Percentiles rank a stretch among this genome's conserved stretches.
These are phyloP conservation scores for Cynodonichthys magdalenae DNA, from an alignment of 2,797 vertebrate genomes.

Conservation along the genomic window DNA sequence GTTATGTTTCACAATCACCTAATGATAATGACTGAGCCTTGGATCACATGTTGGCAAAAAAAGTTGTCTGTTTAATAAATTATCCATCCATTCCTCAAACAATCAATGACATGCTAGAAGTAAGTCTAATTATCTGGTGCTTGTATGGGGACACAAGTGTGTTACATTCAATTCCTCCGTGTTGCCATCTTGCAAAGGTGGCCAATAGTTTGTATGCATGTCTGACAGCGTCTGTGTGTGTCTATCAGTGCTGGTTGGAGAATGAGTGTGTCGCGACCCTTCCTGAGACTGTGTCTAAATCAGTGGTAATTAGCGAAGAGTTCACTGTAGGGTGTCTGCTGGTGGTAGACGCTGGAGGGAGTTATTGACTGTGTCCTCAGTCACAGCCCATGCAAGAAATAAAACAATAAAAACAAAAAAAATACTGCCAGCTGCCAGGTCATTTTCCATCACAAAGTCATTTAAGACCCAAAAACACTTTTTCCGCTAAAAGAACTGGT, in stretches of 20 bases:
- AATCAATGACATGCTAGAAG: constrained; percentile 8
- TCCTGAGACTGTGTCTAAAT: constrained; percentile 77
- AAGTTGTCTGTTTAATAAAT: constrained; percentile 23
- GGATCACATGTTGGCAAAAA: constrained; percentile 32
- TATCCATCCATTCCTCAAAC: background rate
- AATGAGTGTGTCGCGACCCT: constrained; percentile 71
- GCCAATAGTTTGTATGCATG: constrained; percentile 50
- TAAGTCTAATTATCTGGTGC: constrained; percentile 11
- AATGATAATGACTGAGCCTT: constrained; percentile 21
- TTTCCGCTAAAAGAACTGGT: constrained; percentile 63
- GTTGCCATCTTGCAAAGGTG: constrained; percentile 44
- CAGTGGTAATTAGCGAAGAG: constrained; percentile 79
- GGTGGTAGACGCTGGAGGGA: constrained; percentile 76
- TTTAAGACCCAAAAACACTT: constrained; percentile 68
- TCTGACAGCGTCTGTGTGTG: constrained; percentile 32
- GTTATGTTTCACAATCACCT: constrained; percentile 14
- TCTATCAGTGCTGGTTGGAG: constrained; percentile 55
- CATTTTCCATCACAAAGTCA: constrained; percentile 64
- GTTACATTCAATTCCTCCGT: constrained; percentile 35
- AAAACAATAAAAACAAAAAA: constrained; percentile 11
- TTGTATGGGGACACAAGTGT: constrained; percentile 22
- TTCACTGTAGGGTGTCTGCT: constrained; percentile 78
- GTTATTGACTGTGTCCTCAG: constrained; percentile 79
- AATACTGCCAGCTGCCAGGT: constrained; percentile 55
- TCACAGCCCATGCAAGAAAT: constrained; percentile 52